Conservation (phyloP, 2,888 invertebrate genomes). For the Ernsta delagoae region DNA sequence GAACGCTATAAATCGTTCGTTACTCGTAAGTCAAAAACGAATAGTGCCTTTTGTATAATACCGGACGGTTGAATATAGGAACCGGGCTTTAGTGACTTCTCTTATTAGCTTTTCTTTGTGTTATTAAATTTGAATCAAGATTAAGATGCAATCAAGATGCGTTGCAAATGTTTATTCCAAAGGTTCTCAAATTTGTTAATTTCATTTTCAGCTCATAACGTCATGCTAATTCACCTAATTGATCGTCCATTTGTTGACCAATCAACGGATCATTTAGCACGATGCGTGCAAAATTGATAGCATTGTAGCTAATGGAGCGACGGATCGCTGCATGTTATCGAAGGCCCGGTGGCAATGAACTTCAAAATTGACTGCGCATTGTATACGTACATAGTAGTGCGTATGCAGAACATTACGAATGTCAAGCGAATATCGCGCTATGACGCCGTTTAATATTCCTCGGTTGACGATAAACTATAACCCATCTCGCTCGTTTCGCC, state of each 20-base stretch:
- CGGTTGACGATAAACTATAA: conserved; percentile 60
- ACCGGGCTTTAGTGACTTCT: no score
- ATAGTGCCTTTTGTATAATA: no score
- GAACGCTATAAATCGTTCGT: no score
- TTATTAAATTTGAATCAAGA: no score
- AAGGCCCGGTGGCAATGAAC: conserved; percentile 70
- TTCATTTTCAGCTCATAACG: not conserved
- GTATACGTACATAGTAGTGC: conserved; percentile 26
- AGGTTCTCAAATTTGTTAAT: not conserved
- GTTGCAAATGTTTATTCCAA: not conserved
- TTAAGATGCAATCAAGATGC: not conserved
- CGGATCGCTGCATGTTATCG: conserved; percentile 50
- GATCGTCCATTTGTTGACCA: conserved; percentile 45
- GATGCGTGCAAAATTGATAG: conserved; percentile 65
- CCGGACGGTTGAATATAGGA: no score
- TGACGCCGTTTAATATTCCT: conserved; percentile 66
- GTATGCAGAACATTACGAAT: conserved; percentile 52
- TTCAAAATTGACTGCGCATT: conserved; percentile 52
- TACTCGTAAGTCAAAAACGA: no score
- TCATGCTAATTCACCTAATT: conserved; percentile 27
- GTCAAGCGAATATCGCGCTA: conserved; percentile 52
- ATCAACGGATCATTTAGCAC: conserved; percentile 68
- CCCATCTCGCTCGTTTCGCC: conserved; percentile 70
- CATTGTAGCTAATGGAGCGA: conserved; percentile 56
- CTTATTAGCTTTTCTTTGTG: no score